Evolutionary conservation across 2,888 invertebrate genomes (phyloP).

Genomic region (Leptinotarsa haldemani): DNA sequence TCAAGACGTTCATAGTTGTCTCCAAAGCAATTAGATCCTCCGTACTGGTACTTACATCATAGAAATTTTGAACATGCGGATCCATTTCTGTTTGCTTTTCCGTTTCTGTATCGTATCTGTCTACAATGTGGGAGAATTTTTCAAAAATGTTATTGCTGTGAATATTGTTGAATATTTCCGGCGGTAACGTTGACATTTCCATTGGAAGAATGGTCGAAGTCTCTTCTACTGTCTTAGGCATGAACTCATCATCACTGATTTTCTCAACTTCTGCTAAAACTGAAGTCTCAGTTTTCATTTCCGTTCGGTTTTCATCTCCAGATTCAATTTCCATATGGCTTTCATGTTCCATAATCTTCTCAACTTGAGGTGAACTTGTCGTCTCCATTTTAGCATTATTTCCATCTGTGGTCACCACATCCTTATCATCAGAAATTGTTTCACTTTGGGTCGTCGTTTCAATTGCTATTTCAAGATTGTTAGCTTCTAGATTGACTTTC

Average conservation of each 20-base stretch:
- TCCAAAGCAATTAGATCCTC: slow-evolving; percentile 64
- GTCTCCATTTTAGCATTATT: background rate
- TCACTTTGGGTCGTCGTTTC: background rate
- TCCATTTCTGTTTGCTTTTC: slow-evolving; percentile 22
- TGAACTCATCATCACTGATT: background rate
- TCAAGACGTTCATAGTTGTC: slow-evolving; percentile 58
- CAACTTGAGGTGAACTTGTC: slow-evolving; percentile 2
- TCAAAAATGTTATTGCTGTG: slow-evolving; percentile 60
- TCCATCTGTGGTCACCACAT: background rate
- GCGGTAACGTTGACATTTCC: slow-evolving; percentile 46
- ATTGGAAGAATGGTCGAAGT: background rate
- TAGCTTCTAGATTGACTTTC: background rate
- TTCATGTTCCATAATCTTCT: slow-evolving; percentile 14
- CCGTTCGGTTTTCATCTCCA: background rate
- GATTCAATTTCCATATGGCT: background rate
- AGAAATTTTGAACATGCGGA: slow-evolving; percentile 41
- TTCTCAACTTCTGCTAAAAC: background rate
- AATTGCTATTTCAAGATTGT: background rate
- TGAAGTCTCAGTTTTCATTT: background rate
- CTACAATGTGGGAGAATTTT: slow-evolving; percentile 18
- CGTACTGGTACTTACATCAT: slow-evolving; percentile 55
- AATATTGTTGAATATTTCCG: slow-evolving; percentile 60
- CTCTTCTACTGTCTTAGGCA: slow-evolving; percentile 12
- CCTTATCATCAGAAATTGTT: background rate
- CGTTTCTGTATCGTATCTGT: slow-evolving; percentile 16